Base-by-base conservation (phyloP, 1,140 invertebrate species). In the Scaptomyza pallida region DNA sequence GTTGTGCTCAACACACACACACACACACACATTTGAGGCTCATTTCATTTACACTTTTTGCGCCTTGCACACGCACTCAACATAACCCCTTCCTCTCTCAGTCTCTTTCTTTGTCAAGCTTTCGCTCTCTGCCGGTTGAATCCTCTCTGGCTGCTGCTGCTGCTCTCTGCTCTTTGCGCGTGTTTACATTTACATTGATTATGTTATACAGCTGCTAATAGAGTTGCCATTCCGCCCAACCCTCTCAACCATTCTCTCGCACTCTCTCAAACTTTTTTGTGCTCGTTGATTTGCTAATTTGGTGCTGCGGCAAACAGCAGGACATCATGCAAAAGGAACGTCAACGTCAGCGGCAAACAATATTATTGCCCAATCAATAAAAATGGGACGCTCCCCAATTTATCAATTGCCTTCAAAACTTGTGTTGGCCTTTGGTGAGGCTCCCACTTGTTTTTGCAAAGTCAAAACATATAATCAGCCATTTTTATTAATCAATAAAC, bases 141-240 rank as follows among this genome's bases (percentile, higher is more conserved):
- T 33, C 17, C 51, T 37, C 41, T 43, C 37, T 73, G 52, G 44
- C 17, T n/a, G 30, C 40, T 51, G 33, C 55, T 71, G 47, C 67
- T 69, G 26, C 60, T 69, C 78, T 55, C 26, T 16, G 37, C 30
- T 3, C 15, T 17, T 43, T 35, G 45, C 52, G 57, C 61, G 64
- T 86, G 82, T 86, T 86, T 88, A 88, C 82, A 88, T 86, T 86
- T 75, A 78, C 82, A 88, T 82, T 88, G 82, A 88, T 88, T 88
- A 88, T 88, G 82, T 88, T 88, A 88, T 71, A 68, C 71, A 69
- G 63, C 69, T 75, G 82, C 82, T 89, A 88, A 88, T 88, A 82
- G 78, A 88, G 82, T 82, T 81, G 82, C 71, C 37, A 37, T n/a
- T 54, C 21, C 50, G 13, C 30, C 67, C 5, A n/a, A n/a, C n/a